Percentiles rank a stretch among this genome's conserved stretches.
Conservation (phyloP, 2,888 invertebrate genomes). For the Luffia ferchaultella region DNA sequence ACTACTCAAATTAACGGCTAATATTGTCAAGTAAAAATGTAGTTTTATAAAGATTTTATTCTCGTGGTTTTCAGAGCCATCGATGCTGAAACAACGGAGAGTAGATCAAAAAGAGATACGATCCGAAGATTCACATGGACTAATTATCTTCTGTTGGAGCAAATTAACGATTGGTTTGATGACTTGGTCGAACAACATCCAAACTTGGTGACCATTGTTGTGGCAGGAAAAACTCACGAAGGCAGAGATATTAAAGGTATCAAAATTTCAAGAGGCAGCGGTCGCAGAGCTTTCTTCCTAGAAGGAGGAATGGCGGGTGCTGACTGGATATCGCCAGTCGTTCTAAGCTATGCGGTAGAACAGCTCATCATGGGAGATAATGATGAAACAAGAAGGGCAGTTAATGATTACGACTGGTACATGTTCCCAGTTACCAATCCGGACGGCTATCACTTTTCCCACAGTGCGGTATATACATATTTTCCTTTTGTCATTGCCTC, state of each 20-base stretch:
- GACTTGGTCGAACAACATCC: slow-evolving; percentile 29
- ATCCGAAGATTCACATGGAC: slow-evolving; percentile 34
- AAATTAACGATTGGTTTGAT: slow-evolving; percentile 66
- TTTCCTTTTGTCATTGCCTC: slow-evolving; percentile 29
- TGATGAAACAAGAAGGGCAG: slow-evolving; percentile 45
- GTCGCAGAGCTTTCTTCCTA: slow-evolving; percentile 32
- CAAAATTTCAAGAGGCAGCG: slow-evolving; percentile 35
- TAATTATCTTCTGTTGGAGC: slow-evolving; percentile 39
- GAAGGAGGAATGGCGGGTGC: slow-evolving; percentile 73
- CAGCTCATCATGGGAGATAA: slow-evolving; percentile 67
- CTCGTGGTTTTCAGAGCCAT: slow-evolving; percentile 51
- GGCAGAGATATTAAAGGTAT: slow-evolving; percentile 55
- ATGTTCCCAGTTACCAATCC: slow-evolving; percentile 79
- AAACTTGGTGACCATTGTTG: slow-evolving; percentile 28
- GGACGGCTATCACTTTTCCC: slow-evolving; percentile 78
- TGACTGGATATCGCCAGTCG: slow-evolving; percentile 78
- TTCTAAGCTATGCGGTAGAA: slow-evolving; percentile 68
- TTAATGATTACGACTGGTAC: slow-evolving; percentile 73
- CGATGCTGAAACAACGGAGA: slow-evolving; percentile 35
- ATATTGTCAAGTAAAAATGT: too few relatives aligned
- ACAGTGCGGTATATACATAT: slow-evolving; percentile 49
- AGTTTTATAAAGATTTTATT: too few relatives aligned
- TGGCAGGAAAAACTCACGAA: slow-evolving; percentile 14
- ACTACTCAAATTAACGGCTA: too few relatives aligned
- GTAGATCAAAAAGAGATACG: slow-evolving; percentile 31